Percentiles rank a stretch among this genome's conserved stretches.
These are phyloP conservation scores for Hyles lineata DNA, from an alignment of 2,888 invertebrate genomes.

Conservation along the genomic window DNA sequence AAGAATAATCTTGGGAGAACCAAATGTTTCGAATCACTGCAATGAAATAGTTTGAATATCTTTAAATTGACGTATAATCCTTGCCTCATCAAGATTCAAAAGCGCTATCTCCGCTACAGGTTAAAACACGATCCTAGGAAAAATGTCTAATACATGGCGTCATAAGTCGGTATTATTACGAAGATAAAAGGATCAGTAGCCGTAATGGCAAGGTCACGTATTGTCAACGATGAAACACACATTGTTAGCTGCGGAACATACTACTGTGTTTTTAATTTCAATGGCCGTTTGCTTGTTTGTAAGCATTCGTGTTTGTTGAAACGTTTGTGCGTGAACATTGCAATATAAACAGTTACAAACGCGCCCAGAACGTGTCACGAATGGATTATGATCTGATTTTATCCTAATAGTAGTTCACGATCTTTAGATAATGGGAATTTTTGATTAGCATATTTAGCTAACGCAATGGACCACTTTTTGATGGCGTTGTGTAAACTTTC, in stretches of 20 bases:
- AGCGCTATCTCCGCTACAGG: slow-evolving; percentile 46
- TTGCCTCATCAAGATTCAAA: slow-evolving; percentile 27
- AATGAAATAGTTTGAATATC: too few relatives aligned
- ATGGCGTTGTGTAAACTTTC: background rate
- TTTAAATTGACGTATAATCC: background rate
- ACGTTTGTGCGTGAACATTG: slow-evolving; percentile 47
- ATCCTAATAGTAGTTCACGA: slow-evolving; percentile 48
- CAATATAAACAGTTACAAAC: slow-evolving; percentile 52
- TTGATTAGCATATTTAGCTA: slow-evolving; percentile 42
- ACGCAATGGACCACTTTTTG: background rate
- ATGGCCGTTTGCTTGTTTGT: slow-evolving; percentile 47
- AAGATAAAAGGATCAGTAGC: slow-evolving; percentile 64
- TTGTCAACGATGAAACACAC: slow-evolving; percentile 56
- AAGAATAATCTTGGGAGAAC: background rate
- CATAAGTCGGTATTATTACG: slow-evolving; percentile 48
- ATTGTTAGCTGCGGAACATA: slow-evolving; percentile 42
- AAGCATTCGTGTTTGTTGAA: slow-evolving; percentile 43
- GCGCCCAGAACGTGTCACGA: slow-evolving; percentile 56
- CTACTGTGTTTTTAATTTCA: slow-evolving; percentile 54
- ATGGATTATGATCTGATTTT: slow-evolving; percentile 48
- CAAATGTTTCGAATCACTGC: too few relatives aligned
- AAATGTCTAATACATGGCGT: slow-evolving; percentile 59
- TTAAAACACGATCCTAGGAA: slow-evolving; percentile 41
- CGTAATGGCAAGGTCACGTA: slow-evolving; percentile 57
- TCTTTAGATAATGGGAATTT: slow-evolving; percentile 44